phyloP scores from a whole-genome alignment of 2,797 vertebrate genomes.

The Sebastes vulpes region DNA sequence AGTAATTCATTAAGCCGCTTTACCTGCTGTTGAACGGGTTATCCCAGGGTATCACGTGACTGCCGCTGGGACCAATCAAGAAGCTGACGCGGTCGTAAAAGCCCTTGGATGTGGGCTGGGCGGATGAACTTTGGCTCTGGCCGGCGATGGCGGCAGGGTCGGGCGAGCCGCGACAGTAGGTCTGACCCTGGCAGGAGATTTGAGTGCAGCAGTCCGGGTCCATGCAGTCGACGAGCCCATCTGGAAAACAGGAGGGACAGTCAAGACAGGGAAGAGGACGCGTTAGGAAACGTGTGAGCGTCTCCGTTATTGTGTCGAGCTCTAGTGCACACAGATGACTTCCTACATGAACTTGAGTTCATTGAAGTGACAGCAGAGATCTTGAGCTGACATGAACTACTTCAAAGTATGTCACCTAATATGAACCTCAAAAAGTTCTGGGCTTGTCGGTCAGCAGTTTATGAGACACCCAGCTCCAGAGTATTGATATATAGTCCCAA shows the following conservation, averaged over 20 bases:
- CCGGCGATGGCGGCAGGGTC: slow-evolving; percentile 91
- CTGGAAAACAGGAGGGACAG: slow-evolving; percentile 84
- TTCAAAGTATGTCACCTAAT: slow-evolving; percentile 34
- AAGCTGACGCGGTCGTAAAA: slow-evolving; percentile 96
- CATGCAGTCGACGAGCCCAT: slow-evolving; percentile 97
- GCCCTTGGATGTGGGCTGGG: slow-evolving; percentile 89
- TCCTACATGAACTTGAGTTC: slow-evolving; percentile 27
- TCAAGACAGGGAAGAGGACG: slow-evolving; percentile 23
- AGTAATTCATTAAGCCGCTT: slow-evolving; percentile 55
- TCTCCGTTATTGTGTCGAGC: slow-evolving; percentile 17
- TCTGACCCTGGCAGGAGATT: slow-evolving; percentile 94
- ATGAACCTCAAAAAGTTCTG: slow-evolving; percentile 30
- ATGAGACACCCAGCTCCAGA: background rate
- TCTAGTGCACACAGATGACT: slow-evolving; percentile 42
- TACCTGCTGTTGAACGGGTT: slow-evolving; percentile 97
- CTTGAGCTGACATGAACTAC: slow-evolving; percentile 15
- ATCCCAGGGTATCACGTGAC: slow-evolving; percentile 92
- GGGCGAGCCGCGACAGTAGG: slow-evolving; percentile 93
- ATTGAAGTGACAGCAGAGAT: slow-evolving; percentile 43
- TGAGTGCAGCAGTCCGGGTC: slow-evolving; percentile 98
- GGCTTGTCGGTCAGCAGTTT: slow-evolving; percentile 5
- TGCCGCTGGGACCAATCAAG: slow-evolving; percentile 92
- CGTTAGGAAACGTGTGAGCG: background rate
- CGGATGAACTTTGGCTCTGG: slow-evolving; percentile 87
- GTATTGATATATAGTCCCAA: slow-evolving; percentile 20